phyloP scores from a whole-genome alignment of 2,797 vertebrate genomes.

The Dermochelys coriacea region DNA sequence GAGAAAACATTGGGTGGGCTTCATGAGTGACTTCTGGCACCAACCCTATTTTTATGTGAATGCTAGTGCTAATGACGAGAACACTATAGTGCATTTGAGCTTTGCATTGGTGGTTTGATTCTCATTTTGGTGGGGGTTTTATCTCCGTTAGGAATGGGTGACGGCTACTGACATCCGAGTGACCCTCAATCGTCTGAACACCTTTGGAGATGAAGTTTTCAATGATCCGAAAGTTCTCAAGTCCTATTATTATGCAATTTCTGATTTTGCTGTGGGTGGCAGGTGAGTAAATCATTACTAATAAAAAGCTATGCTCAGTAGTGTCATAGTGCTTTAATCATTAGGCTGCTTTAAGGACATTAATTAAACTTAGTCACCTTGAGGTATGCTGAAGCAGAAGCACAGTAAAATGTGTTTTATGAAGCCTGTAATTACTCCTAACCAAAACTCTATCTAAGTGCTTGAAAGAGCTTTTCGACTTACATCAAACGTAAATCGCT shows the following conservation, averaged over 20 bases:
- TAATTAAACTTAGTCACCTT: background rate
- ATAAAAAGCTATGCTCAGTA: background rate
- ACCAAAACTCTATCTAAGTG: background rate
- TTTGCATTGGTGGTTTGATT: background rate
- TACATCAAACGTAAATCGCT: background rate
- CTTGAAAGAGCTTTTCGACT: background rate
- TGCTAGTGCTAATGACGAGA: background rate
- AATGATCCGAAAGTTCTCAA: slow-evolving; percentile 98
- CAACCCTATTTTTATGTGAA: background rate
- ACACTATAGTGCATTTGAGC: accelerated
- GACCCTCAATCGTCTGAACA: slow-evolving; percentile 96
- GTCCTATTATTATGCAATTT: slow-evolving; percentile 99
- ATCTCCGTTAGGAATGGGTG: slow-evolving; percentile 92
- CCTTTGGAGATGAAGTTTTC: slow-evolving; percentile 98
- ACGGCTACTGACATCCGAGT: slow-evolving; percentile 97
- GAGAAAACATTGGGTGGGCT: background rate
- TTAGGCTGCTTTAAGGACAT: background rate
- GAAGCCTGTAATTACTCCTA: background rate
- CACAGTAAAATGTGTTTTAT: background rate
- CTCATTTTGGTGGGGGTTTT: slow-evolving; percentile 45
- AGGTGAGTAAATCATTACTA: slow-evolving; percentile 84
- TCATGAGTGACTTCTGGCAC: background rate
- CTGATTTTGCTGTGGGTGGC: slow-evolving; percentile 97
- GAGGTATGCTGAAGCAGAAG: background rate
- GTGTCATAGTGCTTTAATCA: slow-evolving; percentile 14